A percentile compares a stretch with the other conserved stretches of the same genome.
Conservation (phyloP, 1,140 invertebrate species). For the Drosophila bocqueti region DNA sequence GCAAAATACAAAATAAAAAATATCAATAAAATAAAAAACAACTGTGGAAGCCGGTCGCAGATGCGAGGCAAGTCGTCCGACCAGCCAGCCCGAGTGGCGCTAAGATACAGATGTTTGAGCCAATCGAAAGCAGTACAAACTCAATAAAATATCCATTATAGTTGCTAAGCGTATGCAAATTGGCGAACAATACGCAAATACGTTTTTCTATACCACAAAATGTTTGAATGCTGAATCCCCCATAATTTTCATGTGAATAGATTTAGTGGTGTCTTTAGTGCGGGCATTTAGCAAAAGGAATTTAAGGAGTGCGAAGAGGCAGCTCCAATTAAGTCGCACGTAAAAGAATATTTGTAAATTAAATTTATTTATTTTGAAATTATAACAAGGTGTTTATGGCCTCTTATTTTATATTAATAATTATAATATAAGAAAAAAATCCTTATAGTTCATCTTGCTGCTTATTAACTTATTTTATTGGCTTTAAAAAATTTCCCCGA, state of each 20-base stretch:
- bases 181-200: conserved; percentile 26
- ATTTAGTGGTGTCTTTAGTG: conserved; percentile 29
- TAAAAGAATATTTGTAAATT: not conserved
- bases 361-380: too few species aligned
- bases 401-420: too few species aligned
- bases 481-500: conserved; percentile 57
- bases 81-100: conserved; percentile 51
- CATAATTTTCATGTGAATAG: conserved; percentile 37
- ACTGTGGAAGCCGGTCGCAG: conserved; percentile 65
- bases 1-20: conserved; percentile 25
- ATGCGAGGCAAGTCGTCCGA: conserved; percentile 39
- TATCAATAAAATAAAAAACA: conserved; percentile 33
- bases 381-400: too few species aligned
- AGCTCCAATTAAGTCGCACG: not conserved
- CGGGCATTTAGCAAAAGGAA: conserved; percentile 18
- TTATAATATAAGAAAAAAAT: not conserved
- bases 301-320: conserved; percentile 17
- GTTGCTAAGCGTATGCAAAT: conserved; percentile 59
- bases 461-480: not conserved
- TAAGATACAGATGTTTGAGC: conserved; percentile 42
- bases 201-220: conserved; percentile 4
- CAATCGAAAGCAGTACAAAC: conserved; percentile 50
- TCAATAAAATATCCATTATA: conserved; percentile 60
- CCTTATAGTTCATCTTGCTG: not conserved
- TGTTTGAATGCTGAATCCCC: conserved; percentile 15